phyloP scores from a whole-genome alignment of 2,113 vertebrate species.

The Speoplatyrhinus poulsoni region DNA sequence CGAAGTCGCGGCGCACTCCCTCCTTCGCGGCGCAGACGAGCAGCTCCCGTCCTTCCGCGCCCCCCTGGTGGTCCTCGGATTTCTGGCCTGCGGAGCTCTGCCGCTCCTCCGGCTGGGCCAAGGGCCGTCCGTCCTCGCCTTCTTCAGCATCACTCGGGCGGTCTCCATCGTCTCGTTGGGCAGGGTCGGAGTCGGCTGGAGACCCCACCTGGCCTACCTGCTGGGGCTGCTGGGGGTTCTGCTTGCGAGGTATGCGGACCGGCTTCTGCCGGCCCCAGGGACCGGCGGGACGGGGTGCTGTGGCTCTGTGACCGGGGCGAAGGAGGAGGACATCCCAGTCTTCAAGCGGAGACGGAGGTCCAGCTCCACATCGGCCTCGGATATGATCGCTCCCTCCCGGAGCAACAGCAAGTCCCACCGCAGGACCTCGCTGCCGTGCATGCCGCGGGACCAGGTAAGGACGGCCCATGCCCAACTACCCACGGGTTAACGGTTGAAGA shows the following conservation, averaged over 20 bases:
- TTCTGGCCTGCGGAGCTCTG: constrained; percentile 86
- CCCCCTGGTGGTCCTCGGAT: constrained; percentile 86
- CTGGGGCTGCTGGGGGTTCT: constrained; percentile 85
- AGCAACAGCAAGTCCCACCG: constrained; percentile 88
- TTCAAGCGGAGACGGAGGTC: constrained; percentile 88
- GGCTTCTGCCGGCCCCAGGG: constrained; percentile 80
- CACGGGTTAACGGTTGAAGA: background rate
- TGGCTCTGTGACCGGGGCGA: constrained; percentile 76
- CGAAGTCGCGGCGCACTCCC: constrained; percentile 84
- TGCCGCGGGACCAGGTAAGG: constrained; percentile 94
- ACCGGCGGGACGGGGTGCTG: constrained; percentile 79
- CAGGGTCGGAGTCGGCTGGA: constrained; percentile 72
- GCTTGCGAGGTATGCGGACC: constrained; percentile 85
- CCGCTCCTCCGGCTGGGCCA: constrained; percentile 84
- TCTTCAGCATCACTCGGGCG: constrained; percentile 84
- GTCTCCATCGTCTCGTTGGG: constrained; percentile 79
- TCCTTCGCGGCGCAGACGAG: constrained; percentile 82
- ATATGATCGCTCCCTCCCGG: constrained; percentile 86
- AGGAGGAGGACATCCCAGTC: constrained; percentile 83
- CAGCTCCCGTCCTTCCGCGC: constrained; percentile 80
- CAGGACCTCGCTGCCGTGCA: constrained; percentile 94
- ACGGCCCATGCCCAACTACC: constrained; percentile 15
- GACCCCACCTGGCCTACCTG: constrained; percentile 90
- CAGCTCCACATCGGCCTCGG: constrained; percentile 88
- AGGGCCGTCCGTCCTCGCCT: constrained; percentile 85